Evolutionary conservation across 2,797 vertebrate genomes (phyloP).

Genomic region (Pygocentrus nattereri): DNA sequence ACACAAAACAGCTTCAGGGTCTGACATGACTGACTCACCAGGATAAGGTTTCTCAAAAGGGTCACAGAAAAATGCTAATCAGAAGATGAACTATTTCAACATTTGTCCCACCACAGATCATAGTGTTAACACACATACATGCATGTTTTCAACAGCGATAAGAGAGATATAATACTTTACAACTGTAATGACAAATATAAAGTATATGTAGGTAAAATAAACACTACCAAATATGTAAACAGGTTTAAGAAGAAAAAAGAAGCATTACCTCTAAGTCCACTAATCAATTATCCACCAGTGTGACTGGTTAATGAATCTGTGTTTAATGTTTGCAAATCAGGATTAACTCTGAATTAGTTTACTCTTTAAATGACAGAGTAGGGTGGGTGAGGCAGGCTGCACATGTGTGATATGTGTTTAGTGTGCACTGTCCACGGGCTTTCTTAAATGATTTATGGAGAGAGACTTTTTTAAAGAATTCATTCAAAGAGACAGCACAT

Average conservation of each 20-base stretch:
- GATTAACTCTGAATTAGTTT: not conserved
- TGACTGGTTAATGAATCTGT: not conserved
- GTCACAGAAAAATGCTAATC: not conserved
- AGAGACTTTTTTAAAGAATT: not conserved
- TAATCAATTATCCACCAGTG: too few relatives aligned
- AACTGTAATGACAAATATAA: too few relatives aligned
- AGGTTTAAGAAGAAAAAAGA: not conserved
- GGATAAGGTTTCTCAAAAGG: not conserved
- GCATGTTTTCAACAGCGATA: too few relatives aligned
- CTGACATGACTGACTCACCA: not conserved
- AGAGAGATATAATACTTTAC: too few relatives aligned
- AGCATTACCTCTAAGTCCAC: not conserved
- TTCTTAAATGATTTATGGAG: not conserved
- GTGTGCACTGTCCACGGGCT: not conserved
- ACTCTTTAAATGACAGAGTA: not conserved
- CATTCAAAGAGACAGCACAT: not conserved
- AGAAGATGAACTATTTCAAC: not conserved
- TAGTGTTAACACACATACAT: too few relatives aligned
- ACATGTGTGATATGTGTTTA: not conserved
- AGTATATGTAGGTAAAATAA: too few relatives aligned
- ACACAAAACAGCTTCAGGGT: not conserved
- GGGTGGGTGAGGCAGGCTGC: not conserved
- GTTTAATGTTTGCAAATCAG: not conserved
- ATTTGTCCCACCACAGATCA: too few relatives aligned
- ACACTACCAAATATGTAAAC: too few relatives aligned